Base-by-base conservation (phyloP, 2,797 vertebrate genomes). In the Sebastiscus albofasciatus region DNA sequence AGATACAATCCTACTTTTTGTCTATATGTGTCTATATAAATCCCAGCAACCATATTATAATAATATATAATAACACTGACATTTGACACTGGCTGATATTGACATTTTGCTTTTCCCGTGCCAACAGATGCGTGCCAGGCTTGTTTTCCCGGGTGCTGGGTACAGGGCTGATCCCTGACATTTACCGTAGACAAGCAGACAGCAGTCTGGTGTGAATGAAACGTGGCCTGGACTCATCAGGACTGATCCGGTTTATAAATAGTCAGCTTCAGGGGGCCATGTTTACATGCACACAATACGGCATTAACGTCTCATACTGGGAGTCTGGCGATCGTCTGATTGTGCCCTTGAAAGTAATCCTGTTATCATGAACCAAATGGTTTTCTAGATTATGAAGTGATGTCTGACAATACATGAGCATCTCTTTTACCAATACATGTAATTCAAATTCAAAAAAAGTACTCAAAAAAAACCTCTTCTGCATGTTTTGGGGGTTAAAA, bases 281-380 rank as follows among this genome's bases (percentile, higher is more conserved):
- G 83, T 82, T 79, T 79, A 77, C 77, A 87, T 76, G 77, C 69
- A 81, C 54, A 67, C 12, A 65, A 22, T 18, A 33, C 52, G 9
- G 46, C 4, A 34, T 18, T 0, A 5, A 58, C 4, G 46, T 49
- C 12, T 59, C 33, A 55, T 36, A 34, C n/a, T 9, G 16, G 5
- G 22, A 61, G 8, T 24, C 10, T 22, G 33, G 33, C 2, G 2
- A 60, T 7, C 4, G 34, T 42, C 8, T 55, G 2, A 54, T 13
- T 22, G 8, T 33, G 26, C 31, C 52, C 31, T 54, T 36, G 34
- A 67, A 7, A 52, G 12, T 52, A 46, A 80, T 62, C 14, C 42
- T 46, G 11, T 56, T 34, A 56, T 34, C 6, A 46, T 24, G 16
- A 69, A 12, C 34, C 12, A 24, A 13, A 2, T 12, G 3, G 0